phyloP scores from a whole-genome alignment of 2,888 invertebrate species.

The Orchesella flavescens region DNA sequence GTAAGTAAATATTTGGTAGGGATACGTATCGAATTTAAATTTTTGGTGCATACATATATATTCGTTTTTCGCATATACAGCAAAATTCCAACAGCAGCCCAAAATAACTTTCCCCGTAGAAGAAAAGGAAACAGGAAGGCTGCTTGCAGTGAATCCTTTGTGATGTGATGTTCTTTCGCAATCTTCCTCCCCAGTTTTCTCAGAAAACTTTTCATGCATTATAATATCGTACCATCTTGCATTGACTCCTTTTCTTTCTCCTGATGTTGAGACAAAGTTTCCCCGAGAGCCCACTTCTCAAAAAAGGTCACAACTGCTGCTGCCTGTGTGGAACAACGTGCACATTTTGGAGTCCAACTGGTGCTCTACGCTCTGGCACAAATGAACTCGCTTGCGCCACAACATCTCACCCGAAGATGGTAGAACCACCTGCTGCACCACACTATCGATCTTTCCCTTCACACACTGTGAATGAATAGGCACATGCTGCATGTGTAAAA shows the following conservation, averaged over 20 bases:
- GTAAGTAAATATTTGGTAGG: no score
- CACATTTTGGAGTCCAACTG: neutral
- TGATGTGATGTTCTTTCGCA: no score
- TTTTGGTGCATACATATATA: no score
- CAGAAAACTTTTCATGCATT: no score
- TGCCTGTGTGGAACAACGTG: slow-evolving; percentile 13
- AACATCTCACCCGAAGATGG: slow-evolving; percentile 42
- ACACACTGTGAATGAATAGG: neutral
- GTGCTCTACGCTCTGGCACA: neutral
- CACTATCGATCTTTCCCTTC: slow-evolving; percentile 32
- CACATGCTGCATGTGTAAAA: neutral
- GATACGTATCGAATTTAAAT: no score
- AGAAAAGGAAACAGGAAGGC: no score
- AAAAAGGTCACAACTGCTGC: slow-evolving; percentile 30
- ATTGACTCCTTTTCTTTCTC: neutral
- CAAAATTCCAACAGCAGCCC: no score
- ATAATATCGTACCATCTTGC: neutral
- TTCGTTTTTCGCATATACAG: no score
- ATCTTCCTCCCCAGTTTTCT: no score
- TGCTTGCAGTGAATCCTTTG: no score
- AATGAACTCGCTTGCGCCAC: slow-evolving; percentile 21
- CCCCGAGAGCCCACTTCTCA: neutral
- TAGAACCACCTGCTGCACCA: slow-evolving; percentile 59
- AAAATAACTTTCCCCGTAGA: no score
- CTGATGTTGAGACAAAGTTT: neutral